Percentiles rank a stretch among this genome's conserved stretches.
These are phyloP conservation scores for Drosophila navojoa DNA, from an alignment of 1,140 invertebrate genomes.

Conservation along the genomic window DNA sequence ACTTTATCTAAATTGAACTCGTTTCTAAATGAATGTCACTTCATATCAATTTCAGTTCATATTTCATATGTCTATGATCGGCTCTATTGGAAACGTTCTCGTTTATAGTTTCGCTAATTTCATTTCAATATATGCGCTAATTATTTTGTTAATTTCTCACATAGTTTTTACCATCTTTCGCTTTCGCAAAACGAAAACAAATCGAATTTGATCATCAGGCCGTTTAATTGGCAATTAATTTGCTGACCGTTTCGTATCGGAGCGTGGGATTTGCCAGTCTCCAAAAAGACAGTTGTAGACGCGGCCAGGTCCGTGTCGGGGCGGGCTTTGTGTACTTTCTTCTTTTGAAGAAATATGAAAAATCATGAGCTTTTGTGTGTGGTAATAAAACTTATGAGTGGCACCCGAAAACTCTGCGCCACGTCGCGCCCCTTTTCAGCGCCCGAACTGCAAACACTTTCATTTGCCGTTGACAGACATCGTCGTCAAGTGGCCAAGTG, in stretches of 20 bases:
- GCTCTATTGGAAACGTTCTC: no score
- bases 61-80: no score
- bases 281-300: conserved; percentile 13
- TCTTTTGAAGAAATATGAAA: conserved; percentile 51
- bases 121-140: neutral
- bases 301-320: conserved; percentile 19
- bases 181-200: conserved; percentile 20
- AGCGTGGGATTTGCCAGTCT: conserved; percentile 40
- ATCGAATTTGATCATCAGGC: conserved; percentile 37
- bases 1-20: no score
- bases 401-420: conserved; percentile 50
- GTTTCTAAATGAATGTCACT: no score
- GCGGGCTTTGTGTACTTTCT: conserved; percentile 41
- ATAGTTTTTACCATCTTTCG: neutral
- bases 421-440: conserved; percentile 30
- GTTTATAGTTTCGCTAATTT: no score
- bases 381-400: conserved; percentile 62
- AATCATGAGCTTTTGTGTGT: conserved; percentile 58
- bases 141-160: conserved; percentile 1
- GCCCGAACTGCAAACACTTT: conserved; percentile 50
- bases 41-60: no score
- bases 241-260: conserved; percentile 34
- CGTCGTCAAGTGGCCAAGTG: conserved; percentile 73
- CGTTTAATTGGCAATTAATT: conserved; percentile 54
- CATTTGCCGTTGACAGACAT: conserved; percentile 65